These are phyloP conservation scores for Erebia epiphron DNA, from an alignment of 2,888 invertebrate species.

Conservation along the genomic window DNA sequence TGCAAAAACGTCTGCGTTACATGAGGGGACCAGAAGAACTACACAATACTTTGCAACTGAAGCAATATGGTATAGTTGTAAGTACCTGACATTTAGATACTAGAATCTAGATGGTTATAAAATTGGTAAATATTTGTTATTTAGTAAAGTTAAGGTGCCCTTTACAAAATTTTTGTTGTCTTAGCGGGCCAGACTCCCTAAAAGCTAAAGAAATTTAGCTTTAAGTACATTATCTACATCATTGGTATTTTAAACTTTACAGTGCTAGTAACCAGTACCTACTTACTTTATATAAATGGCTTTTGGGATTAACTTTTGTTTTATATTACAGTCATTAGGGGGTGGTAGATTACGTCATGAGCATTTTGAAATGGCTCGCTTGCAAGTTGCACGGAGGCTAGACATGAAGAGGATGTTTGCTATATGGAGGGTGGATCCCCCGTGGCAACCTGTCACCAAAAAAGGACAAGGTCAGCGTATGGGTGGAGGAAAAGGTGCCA, in stretches of 20 bases:
- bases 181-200: too few relatives aligned
- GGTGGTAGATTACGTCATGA: conserved; percentile 92
- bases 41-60: conserved; percentile 93
- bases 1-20: conserved; percentile 90
- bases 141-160: too few relatives aligned
- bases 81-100: conserved; percentile 50
- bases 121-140: too few relatives aligned
- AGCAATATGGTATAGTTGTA: conserved; percentile 97
- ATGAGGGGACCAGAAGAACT: conserved; percentile 96
- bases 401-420: conserved; percentile 94
- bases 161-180: too few relatives aligned
- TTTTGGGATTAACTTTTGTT: too few relatives aligned
- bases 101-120: too few relatives aligned
- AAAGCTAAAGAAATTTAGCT: too few relatives aligned
- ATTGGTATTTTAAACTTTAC: too few relatives aligned
- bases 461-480: conserved; percentile 95
- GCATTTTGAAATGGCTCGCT: conserved; percentile 95
- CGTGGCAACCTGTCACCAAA: conserved; percentile 97
- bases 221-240: too few relatives aligned
- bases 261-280: too few relatives aligned
- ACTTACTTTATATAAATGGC: too few relatives aligned
- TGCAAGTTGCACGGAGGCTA: conserved; percentile 89
- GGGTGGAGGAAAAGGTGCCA: conserved; percentile 98
- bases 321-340: conserved; percentile 86
- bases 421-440: conserved; percentile 95